Conservation (phyloP, 2,888 invertebrate genomes). For the Salpingus planirostris region DNA sequence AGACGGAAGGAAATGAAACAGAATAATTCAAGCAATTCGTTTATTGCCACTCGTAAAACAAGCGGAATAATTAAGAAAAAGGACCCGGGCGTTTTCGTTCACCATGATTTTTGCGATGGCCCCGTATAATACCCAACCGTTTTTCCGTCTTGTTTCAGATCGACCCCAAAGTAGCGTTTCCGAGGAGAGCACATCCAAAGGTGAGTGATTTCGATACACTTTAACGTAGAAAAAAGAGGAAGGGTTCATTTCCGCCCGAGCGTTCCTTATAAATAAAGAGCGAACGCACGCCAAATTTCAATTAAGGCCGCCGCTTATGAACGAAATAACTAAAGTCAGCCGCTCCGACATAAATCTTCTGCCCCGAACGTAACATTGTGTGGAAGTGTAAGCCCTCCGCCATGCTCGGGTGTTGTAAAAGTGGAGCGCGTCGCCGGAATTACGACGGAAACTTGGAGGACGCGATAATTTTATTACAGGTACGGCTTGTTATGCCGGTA, state of each 20-base stretch:
- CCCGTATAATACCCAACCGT: constrained; percentile 19
- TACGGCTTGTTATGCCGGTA: constrained; percentile 22
- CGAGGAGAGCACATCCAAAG: constrained; percentile 97
- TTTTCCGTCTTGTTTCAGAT: constrained; percentile 66
- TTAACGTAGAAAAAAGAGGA: no score
- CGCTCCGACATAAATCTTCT: constrained; percentile 28
- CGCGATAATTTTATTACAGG: constrained; percentile 29
- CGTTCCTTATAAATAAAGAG: no score
- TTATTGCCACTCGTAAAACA: constrained; percentile 32
- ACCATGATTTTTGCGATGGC: constrained; percentile 20
- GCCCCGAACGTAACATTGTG: constrained; percentile 25
- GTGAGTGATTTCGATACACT: constrained; percentile 67
- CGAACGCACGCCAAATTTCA: constrained; percentile 30
- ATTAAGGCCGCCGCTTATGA: constrained; percentile 31
- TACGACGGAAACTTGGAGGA: constrained; percentile 23
- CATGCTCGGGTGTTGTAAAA: constrained; percentile 21
- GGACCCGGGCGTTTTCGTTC: constrained; percentile 27
- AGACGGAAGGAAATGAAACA: constrained; percentile 29
- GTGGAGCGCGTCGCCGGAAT: constrained; percentile 24
- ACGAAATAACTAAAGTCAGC: constrained; percentile 28
- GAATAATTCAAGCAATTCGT: constrained; percentile 31
- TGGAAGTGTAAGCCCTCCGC: constrained; percentile 19
- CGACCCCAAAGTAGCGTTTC: constrained; percentile 99
- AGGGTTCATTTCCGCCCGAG: no score
- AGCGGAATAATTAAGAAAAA: constrained; percentile 29